Evolutionary conservation across 2,113 vertebrate species (phyloP).

Genomic region (Aix galericulata): DNA sequence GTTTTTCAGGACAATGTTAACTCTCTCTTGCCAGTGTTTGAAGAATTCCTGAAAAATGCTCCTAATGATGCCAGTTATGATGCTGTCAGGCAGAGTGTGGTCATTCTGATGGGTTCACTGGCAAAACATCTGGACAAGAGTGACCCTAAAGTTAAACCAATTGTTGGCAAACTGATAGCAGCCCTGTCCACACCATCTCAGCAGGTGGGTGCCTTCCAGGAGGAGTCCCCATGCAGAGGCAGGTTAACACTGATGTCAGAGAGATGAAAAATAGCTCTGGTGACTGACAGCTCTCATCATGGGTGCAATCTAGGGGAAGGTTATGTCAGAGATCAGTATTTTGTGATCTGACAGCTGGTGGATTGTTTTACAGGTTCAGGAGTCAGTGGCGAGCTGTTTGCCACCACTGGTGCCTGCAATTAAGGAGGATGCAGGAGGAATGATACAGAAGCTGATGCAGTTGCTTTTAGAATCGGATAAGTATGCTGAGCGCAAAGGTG

Average conservation of each 20-base stretch:
- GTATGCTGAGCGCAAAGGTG: conserved; percentile 94
- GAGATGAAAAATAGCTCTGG: neutral
- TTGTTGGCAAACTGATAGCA: conserved; percentile 95
- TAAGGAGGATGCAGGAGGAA: conserved; percentile 94
- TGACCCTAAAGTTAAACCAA: conserved; percentile 98
- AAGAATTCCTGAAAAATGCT: conserved; percentile 95
- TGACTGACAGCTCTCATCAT: neutral
- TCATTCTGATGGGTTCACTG: conserved; percentile 97
- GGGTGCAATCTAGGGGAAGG: neutral
- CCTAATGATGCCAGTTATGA: conserved; percentile 97
- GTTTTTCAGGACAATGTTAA: conserved; percentile 91
- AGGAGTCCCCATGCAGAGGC: neutral
- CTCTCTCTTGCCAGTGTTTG: conserved; percentile 94
- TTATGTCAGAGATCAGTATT: neutral
- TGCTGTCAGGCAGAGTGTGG: conserved; percentile 95
- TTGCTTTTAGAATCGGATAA: conserved; percentile 96
- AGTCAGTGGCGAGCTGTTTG: conserved; percentile 94
- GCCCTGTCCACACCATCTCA: conserved; percentile 97
- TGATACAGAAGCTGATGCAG: conserved; percentile 93
- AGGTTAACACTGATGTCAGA: neutral
- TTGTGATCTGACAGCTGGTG: neutral
- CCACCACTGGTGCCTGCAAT: conserved; percentile 96
- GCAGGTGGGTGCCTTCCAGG: conserved; percentile 86
- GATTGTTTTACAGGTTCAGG: conserved; percentile 86
- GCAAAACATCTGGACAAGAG: conserved; percentile 98